phyloP scores from a whole-genome alignment of 2,797 vertebrate species.

The Chelonia mydas region DNA sequence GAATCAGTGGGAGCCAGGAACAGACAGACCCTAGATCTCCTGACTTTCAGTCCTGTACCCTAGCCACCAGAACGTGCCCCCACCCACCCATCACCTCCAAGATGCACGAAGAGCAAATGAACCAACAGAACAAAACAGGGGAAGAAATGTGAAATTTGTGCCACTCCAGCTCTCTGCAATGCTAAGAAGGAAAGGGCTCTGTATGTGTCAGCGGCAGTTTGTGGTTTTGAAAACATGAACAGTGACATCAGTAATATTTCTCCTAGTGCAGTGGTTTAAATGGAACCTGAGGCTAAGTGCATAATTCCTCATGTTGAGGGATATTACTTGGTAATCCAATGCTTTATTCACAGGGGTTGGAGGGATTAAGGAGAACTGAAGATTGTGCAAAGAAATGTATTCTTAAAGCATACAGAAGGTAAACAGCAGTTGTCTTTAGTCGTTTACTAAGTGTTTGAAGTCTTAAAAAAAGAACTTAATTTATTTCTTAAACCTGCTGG shows the following conservation, averaged over 20 bases:
- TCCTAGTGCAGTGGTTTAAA: constrained; percentile 36
- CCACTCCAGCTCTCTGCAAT: neutral
- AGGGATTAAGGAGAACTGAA: constrained; percentile 68
- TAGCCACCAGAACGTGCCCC: neutral
- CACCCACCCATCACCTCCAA: accelerated
- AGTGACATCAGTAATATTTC: constrained; percentile 26
- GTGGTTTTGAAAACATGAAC: constrained; percentile 8
- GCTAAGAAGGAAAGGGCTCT: constrained; percentile 7
- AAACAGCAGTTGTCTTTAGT: constrained; percentile 34
- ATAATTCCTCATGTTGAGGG: constrained; percentile 63
- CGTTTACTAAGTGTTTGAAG: constrained; percentile 32
- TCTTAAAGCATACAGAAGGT: constrained; percentile 7
- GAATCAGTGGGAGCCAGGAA: accelerated
- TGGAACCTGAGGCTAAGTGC: constrained; percentile 53
- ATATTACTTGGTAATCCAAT: constrained; percentile 69
- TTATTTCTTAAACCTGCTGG: constrained; percentile 14
- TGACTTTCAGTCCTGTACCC: neutral
- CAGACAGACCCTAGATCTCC: neutral
- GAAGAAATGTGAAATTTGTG: neutral
- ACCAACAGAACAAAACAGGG: neutral
- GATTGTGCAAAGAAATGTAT: constrained; percentile 57
- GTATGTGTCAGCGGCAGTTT: neutral
- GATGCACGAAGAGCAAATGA: neutral
- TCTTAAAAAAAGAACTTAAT: constrained; percentile 46
- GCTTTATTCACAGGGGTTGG: constrained; percentile 62